Percentiles rank a stretch among this genome's conserved stretches.
Evolutionary conservation across 2,888 invertebrate species (phyloP).

Genomic region (Hesperia comma): DNA sequence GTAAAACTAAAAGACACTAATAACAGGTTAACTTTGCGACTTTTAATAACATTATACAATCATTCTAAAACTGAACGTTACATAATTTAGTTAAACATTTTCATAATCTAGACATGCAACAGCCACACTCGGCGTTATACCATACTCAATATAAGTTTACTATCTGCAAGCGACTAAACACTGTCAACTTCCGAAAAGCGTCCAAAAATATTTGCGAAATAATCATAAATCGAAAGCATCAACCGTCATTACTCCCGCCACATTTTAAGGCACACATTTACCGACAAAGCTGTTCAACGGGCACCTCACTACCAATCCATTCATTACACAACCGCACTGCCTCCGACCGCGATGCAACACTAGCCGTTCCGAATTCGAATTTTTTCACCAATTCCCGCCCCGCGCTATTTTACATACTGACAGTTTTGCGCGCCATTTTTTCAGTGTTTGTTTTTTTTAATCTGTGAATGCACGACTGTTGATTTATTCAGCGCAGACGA

Average conservation of each 20-base stretch:
- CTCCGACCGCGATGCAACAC: constrained; percentile 73
- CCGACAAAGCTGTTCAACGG: constrained; percentile 75
- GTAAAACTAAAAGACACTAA: too few species aligned
- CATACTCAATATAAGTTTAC: background rate
- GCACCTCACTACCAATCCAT: constrained; percentile 65
- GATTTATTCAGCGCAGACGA: constrained; percentile 39
- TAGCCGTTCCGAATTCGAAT: constrained; percentile 56
- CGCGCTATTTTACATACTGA: constrained; percentile 53
- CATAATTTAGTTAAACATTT: too few species aligned
- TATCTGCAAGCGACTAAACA: background rate
- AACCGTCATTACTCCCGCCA: constrained; percentile 60
- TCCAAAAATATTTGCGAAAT: constrained; percentile 10
- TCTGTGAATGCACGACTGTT: constrained; percentile 40
- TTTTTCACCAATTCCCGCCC: constrained; percentile 34
- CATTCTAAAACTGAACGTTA: too few species aligned
- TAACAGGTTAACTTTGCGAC: too few species aligned
- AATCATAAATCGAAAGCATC: constrained; percentile 58
- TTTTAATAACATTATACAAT: too few species aligned
- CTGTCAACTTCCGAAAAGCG: background rate
- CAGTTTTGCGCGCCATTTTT: constrained; percentile 60
- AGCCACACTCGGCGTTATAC: too few species aligned
- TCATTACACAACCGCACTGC: constrained; percentile 64
- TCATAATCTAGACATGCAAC: too few species aligned
- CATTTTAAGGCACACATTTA: constrained; percentile 72
- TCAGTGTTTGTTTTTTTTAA: constrained; percentile 42